Conservation (phyloP, 2,113 vertebrate species). For the Coracopsis vasa region DNA sequence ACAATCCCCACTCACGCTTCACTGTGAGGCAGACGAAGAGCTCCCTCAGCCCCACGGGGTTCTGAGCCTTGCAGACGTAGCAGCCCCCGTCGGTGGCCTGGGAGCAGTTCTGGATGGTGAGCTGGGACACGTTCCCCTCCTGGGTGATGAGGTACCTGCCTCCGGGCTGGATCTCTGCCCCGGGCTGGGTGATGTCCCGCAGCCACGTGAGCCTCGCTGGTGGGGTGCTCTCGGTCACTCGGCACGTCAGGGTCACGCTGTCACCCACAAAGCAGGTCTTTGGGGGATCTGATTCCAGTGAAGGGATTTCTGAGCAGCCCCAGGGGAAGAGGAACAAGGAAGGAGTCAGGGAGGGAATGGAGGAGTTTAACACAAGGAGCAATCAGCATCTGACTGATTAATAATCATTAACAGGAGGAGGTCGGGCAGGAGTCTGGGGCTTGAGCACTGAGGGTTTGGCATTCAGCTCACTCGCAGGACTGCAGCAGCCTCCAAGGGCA, state of each 20-base stretch:
- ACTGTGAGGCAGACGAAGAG: slow-evolving; percentile 85
- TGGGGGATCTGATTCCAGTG: slow-evolving; percentile 76
- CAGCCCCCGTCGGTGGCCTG: slow-evolving; percentile 75
- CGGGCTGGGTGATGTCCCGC: slow-evolving; percentile 54
- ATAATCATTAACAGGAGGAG: slow-evolving; percentile 44
- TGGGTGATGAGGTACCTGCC: slow-evolving; percentile 74
- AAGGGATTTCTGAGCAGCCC: slow-evolving; percentile 76
- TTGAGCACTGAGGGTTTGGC: background rate
- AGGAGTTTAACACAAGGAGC: background rate
- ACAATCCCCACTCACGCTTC: slow-evolving; percentile 76
- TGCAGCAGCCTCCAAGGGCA: background rate
- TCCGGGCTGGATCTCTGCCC: slow-evolving; percentile 56
- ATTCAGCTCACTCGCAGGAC: background rate
- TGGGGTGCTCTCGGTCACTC: slow-evolving; percentile 72
- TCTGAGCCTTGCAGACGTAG: slow-evolving; percentile 89
- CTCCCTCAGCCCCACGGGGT: slow-evolving; percentile 73
- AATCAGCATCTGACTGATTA: background rate
- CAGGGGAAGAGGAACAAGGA: background rate
- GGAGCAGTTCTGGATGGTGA: slow-evolving; percentile 86
- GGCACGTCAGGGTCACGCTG: slow-evolving; percentile 79
- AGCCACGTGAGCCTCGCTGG: slow-evolving; percentile 83
- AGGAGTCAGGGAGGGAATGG: background rate
- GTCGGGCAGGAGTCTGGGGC: background rate
- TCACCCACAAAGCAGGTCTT: slow-evolving; percentile 75
- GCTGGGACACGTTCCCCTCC: slow-evolving; percentile 63